Evolutionary conservation across 2,797 vertebrate species (phyloP), one percentile per base, ranked within the genome.

Genomic region (Lutjanus campechanus): DNA sequence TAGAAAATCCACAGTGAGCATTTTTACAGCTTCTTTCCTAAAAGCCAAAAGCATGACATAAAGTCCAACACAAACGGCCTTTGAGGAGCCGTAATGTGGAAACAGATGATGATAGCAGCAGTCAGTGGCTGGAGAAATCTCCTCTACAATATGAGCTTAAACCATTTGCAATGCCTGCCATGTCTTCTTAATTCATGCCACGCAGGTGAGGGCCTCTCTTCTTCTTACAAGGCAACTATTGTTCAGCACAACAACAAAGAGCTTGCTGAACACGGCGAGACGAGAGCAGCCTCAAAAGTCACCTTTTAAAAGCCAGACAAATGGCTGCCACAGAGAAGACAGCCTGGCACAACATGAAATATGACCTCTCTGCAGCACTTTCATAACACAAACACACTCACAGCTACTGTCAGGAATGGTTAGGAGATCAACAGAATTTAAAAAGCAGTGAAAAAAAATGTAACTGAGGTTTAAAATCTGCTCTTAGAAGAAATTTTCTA

Each of bases 161-260:
- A 66, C 54, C 40, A 72, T 76, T 68, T 54, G 71, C 64, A 73
- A 69, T 10, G 46, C 40, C 60, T 81, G 79, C 50, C 76, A 75
- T 17, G 44, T 83, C 71, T 66, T 59, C 65, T 83, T 74, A 59
- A 79, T 77, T 69, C 68, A 74, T 20, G 58, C 63, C 54, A n/a
- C 8, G 10, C 84, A 87, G 80, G 81, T 83, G 82, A 89, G 54
- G 51, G 66, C 58, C 43, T 10, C 49, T 25, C 13, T 58, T 73
- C 54, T 47, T 46, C 51, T 63, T 11, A 81, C 76, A 86, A 83
- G 77, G 64, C 46, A 12, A 20, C 64, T 53, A 79, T 78, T 88
- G 84, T 91, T 69, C 77, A 53, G 51, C 3, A 11, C 29, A 19
- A 65, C 84, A 75, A 85, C 69, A 80, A 79, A 79, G 75, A 65